Percentiles rank a stretch among this genome's conserved stretches.
Evolutionary conservation across 2,113 vertebrate genomes (phyloP).

Genomic region (Otus sunia): DNA sequence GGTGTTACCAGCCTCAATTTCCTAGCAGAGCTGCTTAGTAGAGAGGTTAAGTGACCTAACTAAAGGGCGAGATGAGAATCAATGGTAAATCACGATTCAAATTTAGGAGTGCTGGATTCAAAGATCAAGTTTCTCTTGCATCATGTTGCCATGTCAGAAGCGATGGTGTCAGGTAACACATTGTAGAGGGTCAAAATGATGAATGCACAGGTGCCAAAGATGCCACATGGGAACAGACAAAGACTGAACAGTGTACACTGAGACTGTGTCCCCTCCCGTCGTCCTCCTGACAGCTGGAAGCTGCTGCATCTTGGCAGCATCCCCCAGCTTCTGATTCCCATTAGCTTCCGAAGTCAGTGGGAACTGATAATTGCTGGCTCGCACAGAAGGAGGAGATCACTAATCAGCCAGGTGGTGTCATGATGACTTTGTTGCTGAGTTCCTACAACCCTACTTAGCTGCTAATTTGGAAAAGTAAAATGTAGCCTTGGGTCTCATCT

Average conservation of each 20-base stretch:
- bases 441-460: conserved; percentile 14
- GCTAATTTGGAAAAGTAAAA: conserved; percentile 27
- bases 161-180: neutral
- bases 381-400: conserved; percentile 13
- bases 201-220: neutral
- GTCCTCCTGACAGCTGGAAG: conserved; percentile 12
- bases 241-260: accelerated
- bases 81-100: neutral
- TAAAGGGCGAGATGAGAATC: neutral
- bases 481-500: neutral
- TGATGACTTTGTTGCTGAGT: conserved; percentile 10
- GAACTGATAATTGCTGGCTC: conserved; percentile 40
- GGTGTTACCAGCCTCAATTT: neutral
- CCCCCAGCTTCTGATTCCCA: neutral
- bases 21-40: neutral
- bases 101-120: neutral
- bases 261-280: neutral
- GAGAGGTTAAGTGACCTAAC: neutral
- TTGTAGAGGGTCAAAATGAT: neutral
- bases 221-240: neutral
- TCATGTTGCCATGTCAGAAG: neutral
- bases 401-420: conserved; percentile 56
- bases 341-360: conserved; percentile 20
- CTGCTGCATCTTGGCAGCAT: conserved; percentile 12
- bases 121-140: neutral